These are phyloP conservation scores for Riparia riparia DNA, from an alignment of 2,113 vertebrate species.

Conservation along the genomic window DNA sequence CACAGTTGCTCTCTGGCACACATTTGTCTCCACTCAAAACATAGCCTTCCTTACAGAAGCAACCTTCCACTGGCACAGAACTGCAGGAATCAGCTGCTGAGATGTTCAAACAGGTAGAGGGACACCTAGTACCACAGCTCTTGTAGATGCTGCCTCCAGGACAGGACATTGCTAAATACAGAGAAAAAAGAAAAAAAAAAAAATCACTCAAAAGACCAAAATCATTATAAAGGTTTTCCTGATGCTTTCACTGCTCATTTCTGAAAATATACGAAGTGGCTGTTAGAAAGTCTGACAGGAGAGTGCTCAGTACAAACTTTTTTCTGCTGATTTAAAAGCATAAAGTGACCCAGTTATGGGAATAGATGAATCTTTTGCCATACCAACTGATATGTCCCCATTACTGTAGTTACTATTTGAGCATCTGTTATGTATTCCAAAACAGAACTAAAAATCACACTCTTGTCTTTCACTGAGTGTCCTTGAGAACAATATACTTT, in stretches of 20 bases:
- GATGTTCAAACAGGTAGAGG: constrained; percentile 50
- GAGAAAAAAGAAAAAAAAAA: background rate
- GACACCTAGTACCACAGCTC: constrained; percentile 65
- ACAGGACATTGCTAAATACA: constrained; percentile 67
- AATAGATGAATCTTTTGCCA: background rate
- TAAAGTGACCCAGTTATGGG: background rate
- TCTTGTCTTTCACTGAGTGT: background rate
- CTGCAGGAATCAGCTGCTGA: constrained; percentile 29
- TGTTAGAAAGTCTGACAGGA: background rate
- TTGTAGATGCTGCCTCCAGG: constrained; percentile 66
- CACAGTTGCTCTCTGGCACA: constrained; percentile 64
- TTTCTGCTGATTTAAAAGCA: background rate
- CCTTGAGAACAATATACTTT: background rate
- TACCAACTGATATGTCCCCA: background rate
- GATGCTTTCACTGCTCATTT: background rate
- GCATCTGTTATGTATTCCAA: background rate
- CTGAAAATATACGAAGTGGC: background rate
- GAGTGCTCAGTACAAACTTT: background rate
- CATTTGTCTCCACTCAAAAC: constrained; percentile 73
- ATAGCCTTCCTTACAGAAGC: constrained; percentile 73
- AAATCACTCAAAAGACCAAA: background rate
- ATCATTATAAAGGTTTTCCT: background rate
- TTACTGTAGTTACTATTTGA: background rate
- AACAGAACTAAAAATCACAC: background rate
- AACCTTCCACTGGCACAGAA: constrained; percentile 66